Evolutionary conservation across 2,113 vertebrate genomes (phyloP), one percentile per base, ranked within the genome.

Genomic region (Thamnaconus septentrionalis): DNA sequence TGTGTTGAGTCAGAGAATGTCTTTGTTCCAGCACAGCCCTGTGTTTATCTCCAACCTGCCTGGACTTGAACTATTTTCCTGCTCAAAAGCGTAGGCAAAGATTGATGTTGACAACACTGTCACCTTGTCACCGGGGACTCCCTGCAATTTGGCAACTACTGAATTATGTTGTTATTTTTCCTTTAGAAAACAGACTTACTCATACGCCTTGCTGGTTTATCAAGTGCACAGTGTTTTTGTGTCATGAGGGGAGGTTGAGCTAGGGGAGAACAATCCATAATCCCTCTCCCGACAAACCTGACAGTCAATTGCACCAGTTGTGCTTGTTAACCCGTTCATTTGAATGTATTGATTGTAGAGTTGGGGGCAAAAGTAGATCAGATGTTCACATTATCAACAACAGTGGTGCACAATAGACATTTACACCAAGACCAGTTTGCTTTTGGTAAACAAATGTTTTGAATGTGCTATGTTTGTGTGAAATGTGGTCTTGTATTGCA

Each of bases 281-380:
- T 56, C 59, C 7, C 62, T 57, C 45, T 48, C 10, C 41, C 39
- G 56, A 40, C 11, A 54, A 53, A 59, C 48, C 40, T 54, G 46
- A 53, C 12, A 60, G 56, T 82, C 76, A 61, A 64, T 79, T 49
- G 66, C 63, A 67, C 80, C 78, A 75, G 78, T 76, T 78, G 59
- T 73, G 56, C 53, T 66, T 11, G 59, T 78, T 70, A 54, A 75
- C 59, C 52, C 50, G 75, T 52, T 71, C 9, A 81, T 83, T 71
- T 74, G 59, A 55, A 41, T 9, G 5, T 8, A 85, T 79, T 69
- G 78, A 86, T 59, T 56, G 4, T 1, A 43, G 71, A 75, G 71
- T 5, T 31, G 3, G 64, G 10, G 72, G 11, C 52, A 61, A 61
- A 46, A 31, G 18, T 48, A 47, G 48, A 65, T 61, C 50, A 58